A percentile compares a stretch with the other conserved stretches of the same genome.
phyloP scores from a whole-genome alignment of 2,113 vertebrate species.

The Calidris pugnax region DNA sequence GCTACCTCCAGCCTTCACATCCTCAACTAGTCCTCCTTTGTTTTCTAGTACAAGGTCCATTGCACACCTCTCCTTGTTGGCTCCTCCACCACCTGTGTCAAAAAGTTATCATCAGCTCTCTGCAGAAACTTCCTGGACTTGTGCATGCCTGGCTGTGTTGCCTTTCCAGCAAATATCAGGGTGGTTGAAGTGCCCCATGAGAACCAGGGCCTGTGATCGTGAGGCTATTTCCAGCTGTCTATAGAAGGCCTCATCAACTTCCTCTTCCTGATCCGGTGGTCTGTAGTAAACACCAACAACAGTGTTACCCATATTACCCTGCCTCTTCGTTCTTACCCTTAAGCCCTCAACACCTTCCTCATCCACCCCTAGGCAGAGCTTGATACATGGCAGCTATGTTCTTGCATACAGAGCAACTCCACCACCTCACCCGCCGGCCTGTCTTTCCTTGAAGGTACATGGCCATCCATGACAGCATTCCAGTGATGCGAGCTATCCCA shows the following conservation, averaged over 20 bases:
- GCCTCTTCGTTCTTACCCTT: neutral
- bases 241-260: neutral
- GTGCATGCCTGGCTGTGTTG: neutral
- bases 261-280: neutral
- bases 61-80: neutral
- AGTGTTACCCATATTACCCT: neutral
- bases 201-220: neutral
- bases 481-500: neutral
- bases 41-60: neutral
- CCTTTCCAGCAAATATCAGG: neutral
- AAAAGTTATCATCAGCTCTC: neutral
- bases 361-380: neutral
- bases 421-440: neutral
- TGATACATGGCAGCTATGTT: neutral
- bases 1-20: neutral
- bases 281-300: neutral
- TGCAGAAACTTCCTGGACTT: neutral
- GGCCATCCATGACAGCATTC: neutral
- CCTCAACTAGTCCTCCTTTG: neutral
- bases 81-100: neutral
- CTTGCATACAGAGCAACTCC: neutral
- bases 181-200: neutral
- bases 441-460: neutral
- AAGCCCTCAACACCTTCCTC: neutral
- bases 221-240: neutral